Percentiles rank a stretch among this genome's conserved stretches.
Conservation (phyloP, 2,888 invertebrate species). For the Eurois occulta region DNA sequence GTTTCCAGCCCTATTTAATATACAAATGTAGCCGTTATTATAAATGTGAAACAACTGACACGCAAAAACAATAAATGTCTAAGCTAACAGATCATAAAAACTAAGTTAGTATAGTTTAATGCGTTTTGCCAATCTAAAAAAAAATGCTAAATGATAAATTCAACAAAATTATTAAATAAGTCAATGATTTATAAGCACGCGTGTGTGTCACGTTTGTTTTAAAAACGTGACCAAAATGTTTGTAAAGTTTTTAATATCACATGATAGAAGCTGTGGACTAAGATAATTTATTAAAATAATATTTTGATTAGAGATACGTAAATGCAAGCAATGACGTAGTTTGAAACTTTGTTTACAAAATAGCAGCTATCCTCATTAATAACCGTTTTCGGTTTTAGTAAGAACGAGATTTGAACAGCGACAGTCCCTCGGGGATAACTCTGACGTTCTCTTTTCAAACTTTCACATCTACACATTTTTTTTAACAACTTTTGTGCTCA, state of each 20-base stretch:
- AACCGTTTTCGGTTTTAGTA: neutral
- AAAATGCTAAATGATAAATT: neutral
- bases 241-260: neutral
- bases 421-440: neutral
- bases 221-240: constrained; percentile 23
- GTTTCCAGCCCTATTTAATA: neutral
- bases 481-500: neutral
- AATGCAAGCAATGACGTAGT: neutral
- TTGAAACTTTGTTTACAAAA: neutral
- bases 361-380: neutral
- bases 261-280: neutral
- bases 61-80: neutral
- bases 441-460: neutral
- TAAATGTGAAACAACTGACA: neutral
- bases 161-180: neutral
- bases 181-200: constrained; percentile 6
- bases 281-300: constrained; percentile 1
- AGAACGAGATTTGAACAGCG: neutral
- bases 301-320: neutral
- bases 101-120: neutral
- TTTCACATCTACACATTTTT: neutral
- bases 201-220: neutral
- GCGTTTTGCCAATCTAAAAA: neutral
- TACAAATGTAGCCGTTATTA: neutral
- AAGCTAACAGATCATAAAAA: neutral